These are phyloP conservation scores for Meleagris gallopavo DNA, from an alignment of 2,113 vertebrate species.

Conservation along the genomic window DNA sequence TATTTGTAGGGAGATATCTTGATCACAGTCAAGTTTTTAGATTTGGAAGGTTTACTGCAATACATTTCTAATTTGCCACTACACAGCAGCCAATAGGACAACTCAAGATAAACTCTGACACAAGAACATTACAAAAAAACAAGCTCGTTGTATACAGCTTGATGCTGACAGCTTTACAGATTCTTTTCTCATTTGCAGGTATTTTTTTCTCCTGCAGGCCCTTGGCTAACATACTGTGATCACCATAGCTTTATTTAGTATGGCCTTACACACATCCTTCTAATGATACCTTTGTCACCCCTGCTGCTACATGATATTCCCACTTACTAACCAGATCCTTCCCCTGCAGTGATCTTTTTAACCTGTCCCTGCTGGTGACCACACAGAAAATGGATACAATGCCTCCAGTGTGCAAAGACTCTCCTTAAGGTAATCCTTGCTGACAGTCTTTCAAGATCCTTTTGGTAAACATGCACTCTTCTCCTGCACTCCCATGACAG, in stretches of 20 bases:
- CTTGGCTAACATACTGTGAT: neutral
- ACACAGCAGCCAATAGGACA: neutral
- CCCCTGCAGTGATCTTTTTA: fast-evolving
- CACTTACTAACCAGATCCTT: neutral
- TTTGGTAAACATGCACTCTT: conserved; percentile 35
- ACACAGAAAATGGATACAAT: conserved; percentile 85
- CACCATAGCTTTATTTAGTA: neutral
- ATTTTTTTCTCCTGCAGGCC: neutral
- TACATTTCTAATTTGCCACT: neutral
- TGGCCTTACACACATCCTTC: neutral
- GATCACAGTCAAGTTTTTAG: neutral
- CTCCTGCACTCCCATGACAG: conserved; percentile 61
- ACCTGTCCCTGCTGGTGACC: neutral
- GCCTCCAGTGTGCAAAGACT: conserved; percentile 81
- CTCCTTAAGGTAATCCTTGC: conserved; percentile 60
- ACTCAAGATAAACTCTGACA: neutral
- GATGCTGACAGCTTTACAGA: conserved; percentile 77
- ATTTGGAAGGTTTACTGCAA: neutral
- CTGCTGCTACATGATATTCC: fast-evolving
- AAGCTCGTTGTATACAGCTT: conserved; percentile 32
- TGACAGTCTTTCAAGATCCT: conserved; percentile 66
- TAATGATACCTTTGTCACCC: neutral
- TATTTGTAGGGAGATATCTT: neutral
- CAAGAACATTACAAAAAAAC: neutral
- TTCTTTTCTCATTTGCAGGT: conserved; percentile 70